Conservation (phyloP, 2,113 vertebrate genomes). For the Tupaia chinensis region DNA sequence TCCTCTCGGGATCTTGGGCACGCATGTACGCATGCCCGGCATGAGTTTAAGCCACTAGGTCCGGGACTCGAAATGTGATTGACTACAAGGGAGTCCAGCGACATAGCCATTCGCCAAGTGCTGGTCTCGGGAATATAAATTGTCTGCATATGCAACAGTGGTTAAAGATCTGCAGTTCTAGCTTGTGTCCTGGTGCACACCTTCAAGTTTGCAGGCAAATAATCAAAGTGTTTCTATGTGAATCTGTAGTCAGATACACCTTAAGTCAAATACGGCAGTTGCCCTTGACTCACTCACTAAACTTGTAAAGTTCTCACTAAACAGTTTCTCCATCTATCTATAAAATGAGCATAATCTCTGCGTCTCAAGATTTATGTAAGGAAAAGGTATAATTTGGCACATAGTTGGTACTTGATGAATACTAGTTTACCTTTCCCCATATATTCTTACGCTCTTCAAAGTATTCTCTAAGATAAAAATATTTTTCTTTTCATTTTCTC, state of each 20-base stretch:
- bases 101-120: too few relatives aligned
- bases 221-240: slow-evolving; percentile 13
- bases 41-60: too few relatives aligned
- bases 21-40: too few relatives aligned
- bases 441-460: slow-evolving; percentile 13
- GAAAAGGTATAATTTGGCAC: not conserved
- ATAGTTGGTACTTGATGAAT: slow-evolving; percentile 23
- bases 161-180: not conserved
- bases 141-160: not conserved
- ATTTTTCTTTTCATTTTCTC: slow-evolving; percentile 74
- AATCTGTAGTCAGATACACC: not conserved
- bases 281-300: not conserved
- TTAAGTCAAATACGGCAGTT: not conserved
- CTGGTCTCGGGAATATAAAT: not conserved
- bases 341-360: slow-evolving; percentile 28
- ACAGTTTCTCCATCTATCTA: not conserved
- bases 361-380: slow-evolving; percentile 28
- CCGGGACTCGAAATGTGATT: too few relatives aligned
- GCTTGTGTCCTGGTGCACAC: not conserved
- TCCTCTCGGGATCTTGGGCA: too few relatives aligned
- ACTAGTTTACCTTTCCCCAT: slow-evolving; percentile 23
- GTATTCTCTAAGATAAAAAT: not conserved
- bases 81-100: too few relatives aligned
- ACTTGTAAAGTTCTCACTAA: too few relatives aligned
- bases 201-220: slow-evolving; percentile 15